A percentile compares a stretch with the other conserved stretches of the same genome.
Conservation (phyloP, 2,888 invertebrate species). For the Eupeodes latifasciatus region DNA sequence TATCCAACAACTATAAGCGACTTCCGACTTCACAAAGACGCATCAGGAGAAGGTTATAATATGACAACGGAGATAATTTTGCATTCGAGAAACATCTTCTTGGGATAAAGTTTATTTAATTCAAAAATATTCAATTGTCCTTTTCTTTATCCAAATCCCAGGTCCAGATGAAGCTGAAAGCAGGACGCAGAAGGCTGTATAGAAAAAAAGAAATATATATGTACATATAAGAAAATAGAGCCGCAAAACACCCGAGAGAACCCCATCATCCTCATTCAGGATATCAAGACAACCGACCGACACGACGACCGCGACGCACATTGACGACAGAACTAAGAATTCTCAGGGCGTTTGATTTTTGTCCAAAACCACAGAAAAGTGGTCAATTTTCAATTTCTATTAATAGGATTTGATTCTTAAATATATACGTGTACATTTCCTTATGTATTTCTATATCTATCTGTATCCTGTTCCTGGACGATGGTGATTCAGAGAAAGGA, state of each 20-base stretch:
- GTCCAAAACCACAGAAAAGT: conserved; percentile 22
- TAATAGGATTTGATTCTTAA: conserved; percentile 51
- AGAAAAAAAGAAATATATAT: too few relatives aligned
- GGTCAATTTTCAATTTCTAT: conserved; percentile 64
- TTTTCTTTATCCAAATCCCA: background rate
- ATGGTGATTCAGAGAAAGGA: background rate
- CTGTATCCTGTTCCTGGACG: too few relatives aligned
- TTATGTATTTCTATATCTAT: conserved; percentile 11
- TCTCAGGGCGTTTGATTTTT: conserved; percentile 46
- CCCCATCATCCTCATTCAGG: conserved; percentile 6
- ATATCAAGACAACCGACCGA: too few relatives aligned
- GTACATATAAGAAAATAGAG: background rate
- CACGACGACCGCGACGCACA: too few relatives aligned
- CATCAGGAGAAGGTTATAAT: background rate
- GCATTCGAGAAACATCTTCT: conserved; percentile 51
- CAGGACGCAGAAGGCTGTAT: too few relatives aligned
- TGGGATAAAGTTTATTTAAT: conserved; percentile 62
- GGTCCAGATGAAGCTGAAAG: too few relatives aligned
- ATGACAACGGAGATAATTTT: conserved; percentile 26
- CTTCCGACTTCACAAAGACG: background rate
- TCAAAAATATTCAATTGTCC: conserved; percentile 67
- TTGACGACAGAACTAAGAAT: background rate
- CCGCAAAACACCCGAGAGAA: background rate
- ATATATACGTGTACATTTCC: conserved; percentile 44
- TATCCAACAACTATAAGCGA: background rate